Base-by-base conservation (phyloP, 2,797 vertebrate species). In the Erpetoichthys calabaricus region DNA sequence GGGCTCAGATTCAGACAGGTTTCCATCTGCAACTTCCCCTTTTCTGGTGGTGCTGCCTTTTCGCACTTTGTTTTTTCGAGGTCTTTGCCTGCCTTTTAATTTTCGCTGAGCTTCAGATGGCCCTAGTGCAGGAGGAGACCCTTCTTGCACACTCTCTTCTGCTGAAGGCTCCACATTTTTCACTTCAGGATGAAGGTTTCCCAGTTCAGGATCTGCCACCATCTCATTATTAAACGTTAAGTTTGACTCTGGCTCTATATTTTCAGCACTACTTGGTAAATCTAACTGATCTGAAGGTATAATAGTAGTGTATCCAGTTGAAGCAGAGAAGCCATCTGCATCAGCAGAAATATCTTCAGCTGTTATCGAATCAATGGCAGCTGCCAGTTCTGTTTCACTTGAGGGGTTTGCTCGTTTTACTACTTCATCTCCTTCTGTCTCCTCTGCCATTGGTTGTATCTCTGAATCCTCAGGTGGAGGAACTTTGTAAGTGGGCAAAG, bases 301-400 rank as follows among this genome's bases (percentile, higher is more conserved):
- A 76, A 79, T 69, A 4, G 85, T 62, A 0, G 89, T 82, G 53
- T 91, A 94, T 0, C 89, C 83, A 0, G 92, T 78, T 6, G 90
- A 64, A 8, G 91, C 72, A n/a, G 91, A 82, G 62, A 96, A 96
- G 61, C 66, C 77, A 71, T 98, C 95, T 0, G 86, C 65, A 71
- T 96, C 93, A 54, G 77, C 85, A 61, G 88, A 86, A 59, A 79
- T 81, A 65, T 94, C 94, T 47, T 87, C 94, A 64, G 81, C 78
- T 65, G 95, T 98, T 69, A 99, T 99, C 58, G 96, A 99, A 64
- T 97, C 94, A 0, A 99, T 99, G 60, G 96, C 96, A 0, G 94
- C 94, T 3, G 94, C 96, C 65, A 99, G 84, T 71, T 99, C 96
- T 0, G 93, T 98, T 75, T 99, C 96, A 42, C 88, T 97, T 0